A percentile compares a stretch with the other conserved stretches of the same genome.
Evolutionary conservation across 2,888 invertebrate species (phyloP).

Genomic region (Apodemia hepburni): DNA sequence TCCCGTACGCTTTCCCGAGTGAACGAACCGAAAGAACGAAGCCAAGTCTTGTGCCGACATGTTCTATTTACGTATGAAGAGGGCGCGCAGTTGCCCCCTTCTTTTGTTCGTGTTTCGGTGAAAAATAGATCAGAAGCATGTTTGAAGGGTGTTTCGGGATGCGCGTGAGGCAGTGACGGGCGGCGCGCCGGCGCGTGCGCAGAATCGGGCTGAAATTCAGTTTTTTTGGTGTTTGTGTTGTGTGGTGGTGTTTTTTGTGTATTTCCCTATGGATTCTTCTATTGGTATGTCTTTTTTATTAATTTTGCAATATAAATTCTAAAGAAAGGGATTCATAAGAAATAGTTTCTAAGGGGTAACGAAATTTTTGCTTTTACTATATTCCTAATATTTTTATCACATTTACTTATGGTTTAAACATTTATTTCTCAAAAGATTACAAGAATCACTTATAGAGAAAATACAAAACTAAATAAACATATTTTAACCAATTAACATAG

Average conservation of each 20-base stretch:
- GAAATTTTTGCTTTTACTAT: too few relatives aligned
- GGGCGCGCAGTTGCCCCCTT: slow-evolving; percentile 74
- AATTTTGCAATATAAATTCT: too few relatives aligned
- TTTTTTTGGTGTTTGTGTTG: slow-evolving; percentile 33
- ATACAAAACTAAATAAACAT: too few relatives aligned
- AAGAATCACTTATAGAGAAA: too few relatives aligned
- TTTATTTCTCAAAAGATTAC: too few relatives aligned
- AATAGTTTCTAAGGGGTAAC: too few relatives aligned
- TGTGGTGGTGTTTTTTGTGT: slow-evolving; percentile 28
- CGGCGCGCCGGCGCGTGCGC: slow-evolving; percentile 66
- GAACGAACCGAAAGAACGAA: slow-evolving; percentile 60
- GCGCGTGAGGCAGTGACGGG: slow-evolving; percentile 73
- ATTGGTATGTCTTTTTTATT: slow-evolving; percentile 17
- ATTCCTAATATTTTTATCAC: too few relatives aligned
- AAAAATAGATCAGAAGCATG: slow-evolving; percentile 67
- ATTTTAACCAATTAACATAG: too few relatives aligned
- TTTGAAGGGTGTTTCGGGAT: slow-evolving; percentile 66
- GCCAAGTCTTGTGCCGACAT: slow-evolving; percentile 50
- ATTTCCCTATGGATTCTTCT: slow-evolving; percentile 4
- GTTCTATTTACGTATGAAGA: slow-evolving; percentile 39
- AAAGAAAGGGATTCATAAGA: too few relatives aligned
- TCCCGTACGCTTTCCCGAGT: slow-evolving; percentile 60
- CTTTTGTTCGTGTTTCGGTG: slow-evolving; percentile 75
- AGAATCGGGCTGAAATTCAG: slow-evolving; percentile 31
- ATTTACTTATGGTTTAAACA: too few relatives aligned